These are phyloP conservation scores for Aphelocoma coerulescens DNA, from an alignment of 2,113 vertebrate species.

Conservation along the genomic window DNA sequence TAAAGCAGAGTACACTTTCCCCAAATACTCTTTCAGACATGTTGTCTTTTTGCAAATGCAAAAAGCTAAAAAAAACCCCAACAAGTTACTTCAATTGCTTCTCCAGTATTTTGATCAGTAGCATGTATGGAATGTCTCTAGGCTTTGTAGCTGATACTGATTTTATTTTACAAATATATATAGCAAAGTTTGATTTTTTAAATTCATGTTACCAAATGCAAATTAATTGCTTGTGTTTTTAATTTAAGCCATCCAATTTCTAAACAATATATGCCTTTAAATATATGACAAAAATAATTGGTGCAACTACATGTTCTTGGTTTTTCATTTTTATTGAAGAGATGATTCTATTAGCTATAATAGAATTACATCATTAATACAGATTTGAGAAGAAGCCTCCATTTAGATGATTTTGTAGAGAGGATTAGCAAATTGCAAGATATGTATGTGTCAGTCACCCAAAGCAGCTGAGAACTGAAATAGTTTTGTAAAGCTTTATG, in stretches of 20 bases:
- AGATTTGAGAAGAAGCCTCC: background rate
- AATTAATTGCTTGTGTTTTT: background rate
- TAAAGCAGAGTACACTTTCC: background rate
- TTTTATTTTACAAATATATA: background rate
- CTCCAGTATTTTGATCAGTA: background rate
- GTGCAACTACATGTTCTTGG: background rate
- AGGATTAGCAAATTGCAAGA: slow-evolving; percentile 3
- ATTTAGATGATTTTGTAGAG: slow-evolving; percentile 27
- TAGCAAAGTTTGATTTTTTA: background rate
- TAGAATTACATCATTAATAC: slow-evolving; percentile 24
- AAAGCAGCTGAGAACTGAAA: slow-evolving; percentile 25
- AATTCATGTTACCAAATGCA: background rate
- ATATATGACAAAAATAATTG: background rate
- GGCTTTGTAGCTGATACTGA: background rate
- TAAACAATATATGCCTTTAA: background rate
- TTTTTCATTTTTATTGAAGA: background rate
- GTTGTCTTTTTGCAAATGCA: background rate
- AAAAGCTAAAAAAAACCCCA: background rate
- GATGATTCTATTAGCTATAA: background rate
- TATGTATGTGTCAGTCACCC: background rate
- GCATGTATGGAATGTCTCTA: background rate
- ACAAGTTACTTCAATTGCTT: background rate
- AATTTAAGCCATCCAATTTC: background rate
- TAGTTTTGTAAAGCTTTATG: slow-evolving; percentile 13
- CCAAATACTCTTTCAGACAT: background rate